Evolutionary conservation across 2,797 vertebrate genomes (phyloP), one percentile per base, ranked within the genome.

Genomic region (Rhynchonycteris naso): DNA sequence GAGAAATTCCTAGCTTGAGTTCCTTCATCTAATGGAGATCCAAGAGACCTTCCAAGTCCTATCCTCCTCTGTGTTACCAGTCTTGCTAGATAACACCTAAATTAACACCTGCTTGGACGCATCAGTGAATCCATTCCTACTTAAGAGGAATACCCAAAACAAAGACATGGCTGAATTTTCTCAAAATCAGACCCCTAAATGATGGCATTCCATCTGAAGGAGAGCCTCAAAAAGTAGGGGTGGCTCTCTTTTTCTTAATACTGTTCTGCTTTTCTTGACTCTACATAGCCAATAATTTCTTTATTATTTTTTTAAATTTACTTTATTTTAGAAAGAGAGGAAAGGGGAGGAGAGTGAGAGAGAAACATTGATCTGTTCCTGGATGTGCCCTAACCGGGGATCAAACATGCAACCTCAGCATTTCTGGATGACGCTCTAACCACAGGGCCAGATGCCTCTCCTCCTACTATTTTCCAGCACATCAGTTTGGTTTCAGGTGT

Each of bases 161-260:
- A 54, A 56, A 72, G 5, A 26, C 35, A 35, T 28, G 65, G 26
- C 33, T n/a, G 19, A 47, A 4, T 21, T n/a, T n/a, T 13, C 56
- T 58, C 58, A 14, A 19, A 38, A n/a, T 54, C 28, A 18, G 19
- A 21, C 6, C 16, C 72, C 47, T 74, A 13, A 38, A 47, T 16
- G 5, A 18, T 16, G 38, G 12, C 12, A 7, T 0, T 50, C 30
- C 7, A 0, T 9, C 24, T 6, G 7, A 6, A 82, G 56, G n/a
- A 65, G 61, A 6, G 66, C 15, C 58, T 18, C 1, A 15, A 65
- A 11, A 15, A 24, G 47, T 9, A 5, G 16, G 6, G 35, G n/a
- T 1, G 6, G 28, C 30, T 52, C 66, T 84, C 24, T 43, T 43
- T 43, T 43, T 43, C 8, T 43, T 43, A 43, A 43, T 43, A 43